Evolutionary conservation across 2,113 vertebrate genomes (phyloP), one percentile per base, ranked within the genome.

Genomic region (Lampris incognitus): DNA sequence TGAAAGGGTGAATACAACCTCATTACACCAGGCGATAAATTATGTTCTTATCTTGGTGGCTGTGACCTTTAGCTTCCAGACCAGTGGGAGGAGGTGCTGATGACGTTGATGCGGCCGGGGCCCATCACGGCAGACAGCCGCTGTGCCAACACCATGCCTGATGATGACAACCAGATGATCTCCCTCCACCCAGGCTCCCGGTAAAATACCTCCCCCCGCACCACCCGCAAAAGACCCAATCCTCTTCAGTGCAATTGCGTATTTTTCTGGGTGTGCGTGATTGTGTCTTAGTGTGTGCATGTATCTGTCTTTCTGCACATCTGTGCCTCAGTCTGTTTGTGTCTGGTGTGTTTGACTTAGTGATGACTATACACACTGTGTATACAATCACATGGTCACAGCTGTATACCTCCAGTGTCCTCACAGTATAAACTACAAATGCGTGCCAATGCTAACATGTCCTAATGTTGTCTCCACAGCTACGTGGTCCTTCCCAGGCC

Each of bases 81-180:
- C 83, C 96, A 96, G 78, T 99, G 98, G 98, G 98, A 99, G 83
- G 97, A 98, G 88, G 97, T 97, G 76, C 88, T 97, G 81, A 92
- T 99, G 92, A 96, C 75, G 0, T 89, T 99, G 65, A 94, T 94
- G 0, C 95, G 98, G 48, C 97, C 97, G 1, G 94, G 93, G 58
- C 94, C 88, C 84, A 97, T 99, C 90, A 90, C 85, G 75, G 86
- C 95, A 0, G 95, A 97, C 72, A 98, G 96, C 85, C 95, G 96
- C 39, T 99, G 98, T 88, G 94, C 96, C 52, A 99, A 98, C 88
- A 99, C 96, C 0, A 93, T 98, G 75, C 97, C 97, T 0, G 96
- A 96, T 57, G 98, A 99, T 2, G 97, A 99, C 89, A 95, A 97
- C 89, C 97, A 99, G 88, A 93, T 95, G 58, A 90, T 95, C 51